phyloP scores from a whole-genome alignment of 2,113 vertebrate genomes.

The Caranx melampygus region DNA sequence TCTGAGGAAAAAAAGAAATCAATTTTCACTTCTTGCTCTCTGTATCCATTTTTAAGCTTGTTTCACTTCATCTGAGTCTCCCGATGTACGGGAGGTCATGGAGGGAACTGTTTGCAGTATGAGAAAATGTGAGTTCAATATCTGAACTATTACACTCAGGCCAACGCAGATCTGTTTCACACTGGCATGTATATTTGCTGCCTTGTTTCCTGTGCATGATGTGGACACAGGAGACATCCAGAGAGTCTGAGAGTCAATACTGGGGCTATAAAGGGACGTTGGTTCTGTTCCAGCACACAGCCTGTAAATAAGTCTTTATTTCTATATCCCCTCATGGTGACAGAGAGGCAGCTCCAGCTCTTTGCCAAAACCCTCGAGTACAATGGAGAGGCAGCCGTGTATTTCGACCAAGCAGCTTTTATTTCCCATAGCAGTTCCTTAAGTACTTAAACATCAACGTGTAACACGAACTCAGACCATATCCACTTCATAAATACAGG shows the following conservation, averaged over 20 bases:
- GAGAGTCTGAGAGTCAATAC: conserved; percentile 23
- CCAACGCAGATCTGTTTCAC: neutral
- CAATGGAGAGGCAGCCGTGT: conserved; percentile 51
- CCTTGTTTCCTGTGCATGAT: conserved; percentile 39
- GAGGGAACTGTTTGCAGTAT: neutral
- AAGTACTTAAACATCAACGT: conserved; percentile 50
- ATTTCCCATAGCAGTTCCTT: conserved; percentile 58
- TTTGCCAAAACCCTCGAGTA: conserved; percentile 55
- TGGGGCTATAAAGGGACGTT: conserved; percentile 52
- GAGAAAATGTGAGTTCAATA: neutral
- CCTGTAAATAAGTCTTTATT: conserved; percentile 65
- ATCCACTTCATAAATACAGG: conserved; percentile 38
- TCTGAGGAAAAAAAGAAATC: neutral
- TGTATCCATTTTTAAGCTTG: neutral
- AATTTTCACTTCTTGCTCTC: neutral
- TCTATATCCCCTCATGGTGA: conserved; percentile 65
- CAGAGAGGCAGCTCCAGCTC: conserved; percentile 50
- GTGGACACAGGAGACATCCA: conserved; percentile 41
- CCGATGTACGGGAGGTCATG: neutral
- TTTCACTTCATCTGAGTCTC: neutral
- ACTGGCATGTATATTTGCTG: conserved; percentile 1
- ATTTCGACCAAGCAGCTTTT: conserved; percentile 55
- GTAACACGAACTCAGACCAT: neutral
- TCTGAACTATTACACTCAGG: neutral
- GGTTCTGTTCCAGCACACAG: conserved; percentile 44